phyloP scores from a whole-genome alignment of 2,113 vertebrate species.

The Osmerus mordax region DNA sequence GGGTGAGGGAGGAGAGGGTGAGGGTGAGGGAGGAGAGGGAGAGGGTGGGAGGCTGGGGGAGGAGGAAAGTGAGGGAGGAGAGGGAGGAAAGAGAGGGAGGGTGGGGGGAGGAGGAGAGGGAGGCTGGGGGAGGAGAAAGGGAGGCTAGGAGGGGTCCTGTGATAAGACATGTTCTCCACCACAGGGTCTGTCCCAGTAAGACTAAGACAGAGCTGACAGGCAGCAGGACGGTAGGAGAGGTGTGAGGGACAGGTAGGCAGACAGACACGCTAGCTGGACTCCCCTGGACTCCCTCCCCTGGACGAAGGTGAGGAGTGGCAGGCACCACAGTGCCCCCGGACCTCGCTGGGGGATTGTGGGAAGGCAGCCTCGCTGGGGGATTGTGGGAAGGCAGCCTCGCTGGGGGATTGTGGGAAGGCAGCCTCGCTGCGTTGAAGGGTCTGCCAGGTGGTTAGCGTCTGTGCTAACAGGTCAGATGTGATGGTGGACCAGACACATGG shows the following conservation, averaged over 20 bases:
- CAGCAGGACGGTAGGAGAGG: too few species aligned
- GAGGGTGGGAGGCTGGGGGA: neutral
- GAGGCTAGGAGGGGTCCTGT: too few species aligned
- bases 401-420: too few species aligned
- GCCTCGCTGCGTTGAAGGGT: conserved; percentile 60
- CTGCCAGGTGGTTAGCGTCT: conserved; percentile 78
- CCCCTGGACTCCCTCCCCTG: neutral
- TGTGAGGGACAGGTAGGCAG: too few species aligned
- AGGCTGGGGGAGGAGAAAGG: neutral
- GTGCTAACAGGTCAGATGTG: conserved; percentile 75
- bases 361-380: too few species aligned
- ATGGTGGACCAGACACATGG: conserved; percentile 71
- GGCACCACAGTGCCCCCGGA: conserved; percentile 41
- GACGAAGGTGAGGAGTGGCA: conserved; percentile 50
- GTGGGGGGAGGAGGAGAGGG: neutral
- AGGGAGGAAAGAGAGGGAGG: neutral
- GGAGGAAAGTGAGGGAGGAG: neutral
- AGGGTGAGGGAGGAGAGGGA: neutral
- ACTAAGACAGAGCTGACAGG: too few species aligned
- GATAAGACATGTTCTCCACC: too few species aligned
- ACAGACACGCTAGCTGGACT: neutral
- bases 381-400: too few species aligned
- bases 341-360: too few species aligned
- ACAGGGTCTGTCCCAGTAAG: too few species aligned
- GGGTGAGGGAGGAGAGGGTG: conserved; percentile 4